Evolutionary conservation across 2,888 invertebrate genomes (phyloP).

Genomic region (Frankliniella fusca): DNA sequence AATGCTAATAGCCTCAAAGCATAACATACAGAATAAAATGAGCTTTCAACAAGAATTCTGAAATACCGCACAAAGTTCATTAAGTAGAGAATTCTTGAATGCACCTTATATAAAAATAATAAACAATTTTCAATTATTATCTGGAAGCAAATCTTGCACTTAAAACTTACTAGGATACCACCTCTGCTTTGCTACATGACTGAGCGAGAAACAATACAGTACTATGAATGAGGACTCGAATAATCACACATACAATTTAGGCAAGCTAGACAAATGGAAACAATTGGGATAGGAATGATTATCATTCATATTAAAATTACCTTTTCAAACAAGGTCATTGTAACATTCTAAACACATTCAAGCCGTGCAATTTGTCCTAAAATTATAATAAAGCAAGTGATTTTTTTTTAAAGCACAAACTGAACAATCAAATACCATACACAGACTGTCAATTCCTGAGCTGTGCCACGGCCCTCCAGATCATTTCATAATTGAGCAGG

Average conservation of each 20-base stretch:
- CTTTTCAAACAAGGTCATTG: neutral
- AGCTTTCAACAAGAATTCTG: neutral
- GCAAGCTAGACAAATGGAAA: conserved; percentile 17
- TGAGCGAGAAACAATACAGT: conserved; percentile 19
- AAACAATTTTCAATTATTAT: conserved; percentile 9
- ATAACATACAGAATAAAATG: neutral
- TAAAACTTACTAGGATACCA: conserved; percentile 23
- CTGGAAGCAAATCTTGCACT: conserved; percentile 11
- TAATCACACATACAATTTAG: conserved; percentile 14
- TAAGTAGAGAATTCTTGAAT: conserved; percentile 5
- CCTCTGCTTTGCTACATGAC: neutral
- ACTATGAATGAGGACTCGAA: conserved; percentile 15
- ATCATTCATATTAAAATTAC: neutral
- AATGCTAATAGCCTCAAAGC: conserved; percentile 20
- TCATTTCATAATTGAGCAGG: conserved; percentile 31
- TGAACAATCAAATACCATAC: neutral
- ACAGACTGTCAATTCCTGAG: neutral
- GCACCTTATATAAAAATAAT: conserved; percentile 20
- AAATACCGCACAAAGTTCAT: neutral
- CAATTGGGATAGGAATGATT: conserved; percentile 3
- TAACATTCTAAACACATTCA: conserved; percentile 14
- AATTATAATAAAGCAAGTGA: conserved; percentile 5
- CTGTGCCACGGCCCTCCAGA: neutral
- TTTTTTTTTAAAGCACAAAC: conserved; percentile 22
- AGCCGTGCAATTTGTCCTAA: conserved; percentile 13